Base-by-base conservation (phyloP, 2,113 vertebrate genomes). In the Channa argus region DNA sequence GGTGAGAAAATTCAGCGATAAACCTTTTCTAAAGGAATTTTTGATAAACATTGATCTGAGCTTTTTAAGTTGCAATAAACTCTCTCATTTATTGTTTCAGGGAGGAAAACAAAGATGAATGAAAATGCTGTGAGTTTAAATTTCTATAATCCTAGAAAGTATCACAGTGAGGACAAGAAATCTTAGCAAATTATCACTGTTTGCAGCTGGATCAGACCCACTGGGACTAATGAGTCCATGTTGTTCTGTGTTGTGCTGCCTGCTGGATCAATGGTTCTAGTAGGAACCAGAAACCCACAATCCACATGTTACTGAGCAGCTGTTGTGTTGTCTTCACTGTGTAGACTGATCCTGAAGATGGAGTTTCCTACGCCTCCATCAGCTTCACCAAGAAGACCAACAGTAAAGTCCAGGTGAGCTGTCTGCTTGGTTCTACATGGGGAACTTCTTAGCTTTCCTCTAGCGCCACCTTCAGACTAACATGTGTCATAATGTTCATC, bases 331-430 rank as follows among this genome's bases (percentile, higher is more conserved):
- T 72, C 5, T 0, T 58, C 6, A 37, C 59, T 61, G 34, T 61
- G 34, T 4, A 89, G 81, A 36, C 14, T n/a, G 70, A 77, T 51
- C 59, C 76, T 54, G 73, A 75, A 11, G 79, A 53, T 0, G 33
- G 13, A 6, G 45, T 84, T 39, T 60, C 47, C 51, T 86, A 84
- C 38, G 62, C 78, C 58, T 50, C 81, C 37, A n/a, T 86, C 63
- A 84, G 8, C 52, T n/a, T 24, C 79, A 54, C 52, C 4, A 0
- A 14, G 37, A 73, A 55, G 3, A 43, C 10, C 14, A 24, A 14
- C 8, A 38, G 43, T 5, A 33, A 44, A 12, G 14, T 0, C 24
- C 8, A 2, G 70, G 83, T 78, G 3, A 47, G 37, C 10, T 14
- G 5, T 66, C 39, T 34, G 24, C 24, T 24, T 24, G 24, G 24